Evolutionary conservation across 2,113 vertebrate species (phyloP), one percentile per base, ranked within the genome.

Genomic region (Saccopteryx leptura): DNA sequence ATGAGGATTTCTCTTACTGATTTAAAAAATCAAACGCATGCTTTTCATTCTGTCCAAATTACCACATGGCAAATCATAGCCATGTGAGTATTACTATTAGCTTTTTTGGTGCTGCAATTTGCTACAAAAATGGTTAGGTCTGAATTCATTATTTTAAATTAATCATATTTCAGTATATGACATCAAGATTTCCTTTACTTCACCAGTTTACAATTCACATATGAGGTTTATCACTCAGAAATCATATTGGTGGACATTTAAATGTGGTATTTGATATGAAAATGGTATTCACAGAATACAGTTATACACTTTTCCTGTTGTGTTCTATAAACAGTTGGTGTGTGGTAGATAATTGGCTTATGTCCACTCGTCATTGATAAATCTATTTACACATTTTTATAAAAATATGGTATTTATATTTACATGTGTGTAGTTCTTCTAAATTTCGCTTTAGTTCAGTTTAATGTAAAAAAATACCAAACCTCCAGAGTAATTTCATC

Each of bases 241-340:
- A 97, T 97, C 97, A 97, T 98, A 96, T 93, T 24, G 65, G 98
- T 98, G 98, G 98, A 98, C 98, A 96, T 97, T 98, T 98, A 98
- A 97, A 97, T 98, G 96, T 98, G 97, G 92, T 97, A 97, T 97
- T 97, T 97, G 98, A 98, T 98, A 98, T 98, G 98, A 98, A 98
- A 98, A 98, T 99, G 98, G 99, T 99, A 99, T 99, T 99, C 99
- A 99, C 98, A 98, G 99, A 99, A 99, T 99, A 99, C 99, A 99
- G 78, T 97, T 97, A 98, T 97, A 98, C 86, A 94, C 95, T 97
- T 98, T 96, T 97, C 92, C 97, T 96, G 96, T 98, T 97, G 96
- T 98, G 97, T 98, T 97, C 95, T 98, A 97, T 98, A 98, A 99
- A 98, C 98, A 98, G 98, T 97, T 98, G 95, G 97, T 98, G 97